These are phyloP conservation scores for Clangula hyemalis DNA, from an alignment of 2,797 vertebrate genomes.

Conservation along the genomic window DNA sequence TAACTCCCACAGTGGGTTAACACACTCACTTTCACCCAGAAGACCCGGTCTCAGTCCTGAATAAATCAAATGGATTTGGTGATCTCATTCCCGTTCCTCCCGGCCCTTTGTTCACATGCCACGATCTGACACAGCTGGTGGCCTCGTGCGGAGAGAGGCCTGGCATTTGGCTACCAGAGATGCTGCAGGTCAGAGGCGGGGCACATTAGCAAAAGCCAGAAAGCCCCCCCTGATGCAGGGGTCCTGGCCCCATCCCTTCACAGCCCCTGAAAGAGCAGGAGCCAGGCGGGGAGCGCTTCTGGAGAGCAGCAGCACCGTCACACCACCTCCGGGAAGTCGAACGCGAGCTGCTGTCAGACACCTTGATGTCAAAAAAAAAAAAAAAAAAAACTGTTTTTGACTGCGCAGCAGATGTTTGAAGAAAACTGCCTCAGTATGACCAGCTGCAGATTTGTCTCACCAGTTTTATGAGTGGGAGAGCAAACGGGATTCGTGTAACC, in stretches of 20 bases:
- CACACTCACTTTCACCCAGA: conserved; percentile 35
- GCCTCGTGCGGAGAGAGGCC: neutral
- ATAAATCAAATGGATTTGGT: conserved; percentile 46
- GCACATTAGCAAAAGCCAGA: neutral
- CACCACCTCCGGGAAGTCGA: neutral
- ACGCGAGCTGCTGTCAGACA: neutral
- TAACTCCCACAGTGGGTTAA: conserved; percentile 55
- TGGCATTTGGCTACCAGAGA: neutral
- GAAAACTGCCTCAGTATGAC: neutral
- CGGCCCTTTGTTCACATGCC: neutral
- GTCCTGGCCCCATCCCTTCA: neutral
- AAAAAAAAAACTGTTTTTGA: neutral
- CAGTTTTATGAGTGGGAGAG: neutral
- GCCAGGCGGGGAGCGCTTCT: neutral
- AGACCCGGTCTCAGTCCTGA: conserved; percentile 29
- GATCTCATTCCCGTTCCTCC: conserved; percentile 44
- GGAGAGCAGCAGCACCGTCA: neutral
- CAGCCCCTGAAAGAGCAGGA: neutral
- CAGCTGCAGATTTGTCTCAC: neutral
- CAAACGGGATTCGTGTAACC: neutral
- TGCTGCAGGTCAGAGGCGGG: neutral
- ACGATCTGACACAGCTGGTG: rapidly evolving
- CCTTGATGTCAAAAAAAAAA: neutral
- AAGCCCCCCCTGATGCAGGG: neutral
- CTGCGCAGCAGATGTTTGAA: neutral